These are phyloP conservation scores for Sciurus carolinensis DNA, from an alignment of 2,797 vertebrate species.

Conservation along the genomic window DNA sequence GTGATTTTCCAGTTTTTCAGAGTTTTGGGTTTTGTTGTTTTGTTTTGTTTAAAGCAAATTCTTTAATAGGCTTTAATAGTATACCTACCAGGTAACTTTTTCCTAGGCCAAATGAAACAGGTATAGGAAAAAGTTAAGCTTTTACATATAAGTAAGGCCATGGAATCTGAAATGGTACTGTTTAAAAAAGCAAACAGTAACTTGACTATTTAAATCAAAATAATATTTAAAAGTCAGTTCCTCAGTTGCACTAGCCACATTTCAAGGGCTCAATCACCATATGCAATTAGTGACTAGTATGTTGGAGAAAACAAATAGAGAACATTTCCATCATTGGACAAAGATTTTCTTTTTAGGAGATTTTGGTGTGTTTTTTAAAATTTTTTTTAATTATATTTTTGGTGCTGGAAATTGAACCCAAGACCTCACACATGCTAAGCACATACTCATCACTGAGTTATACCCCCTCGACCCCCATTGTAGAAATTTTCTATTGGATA, in stretches of 20 bases:
- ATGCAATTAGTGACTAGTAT: background rate
- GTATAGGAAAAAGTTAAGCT: background rate
- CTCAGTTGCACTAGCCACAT: background rate
- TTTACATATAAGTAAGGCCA: background rate
- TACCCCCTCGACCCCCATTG: fast-evolving
- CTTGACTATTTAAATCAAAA: background rate
- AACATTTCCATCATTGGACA: too few relatives aligned
- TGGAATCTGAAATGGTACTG: background rate
- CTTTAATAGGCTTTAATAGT: background rate
- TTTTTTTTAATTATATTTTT: too few relatives aligned
- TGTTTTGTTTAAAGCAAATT: slow-evolving; percentile 41
- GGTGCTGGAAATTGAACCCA: background rate
- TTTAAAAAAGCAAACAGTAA: background rate
- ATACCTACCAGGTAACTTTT: background rate
- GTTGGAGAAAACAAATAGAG: background rate
- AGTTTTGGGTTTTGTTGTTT: background rate
- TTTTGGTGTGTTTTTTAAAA: too few relatives aligned
- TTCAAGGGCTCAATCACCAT: background rate
- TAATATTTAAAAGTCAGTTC: background rate
- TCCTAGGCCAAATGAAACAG: background rate
- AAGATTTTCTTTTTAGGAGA: background rate
- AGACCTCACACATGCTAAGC: background rate
- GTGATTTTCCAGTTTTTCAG: slow-evolving; percentile 23
- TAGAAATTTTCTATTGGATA: background rate
- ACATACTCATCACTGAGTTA: too few relatives aligned